phyloP scores from a whole-genome alignment of 2,113 vertebrate species.

The Chascanopsetta lugubris region DNA sequence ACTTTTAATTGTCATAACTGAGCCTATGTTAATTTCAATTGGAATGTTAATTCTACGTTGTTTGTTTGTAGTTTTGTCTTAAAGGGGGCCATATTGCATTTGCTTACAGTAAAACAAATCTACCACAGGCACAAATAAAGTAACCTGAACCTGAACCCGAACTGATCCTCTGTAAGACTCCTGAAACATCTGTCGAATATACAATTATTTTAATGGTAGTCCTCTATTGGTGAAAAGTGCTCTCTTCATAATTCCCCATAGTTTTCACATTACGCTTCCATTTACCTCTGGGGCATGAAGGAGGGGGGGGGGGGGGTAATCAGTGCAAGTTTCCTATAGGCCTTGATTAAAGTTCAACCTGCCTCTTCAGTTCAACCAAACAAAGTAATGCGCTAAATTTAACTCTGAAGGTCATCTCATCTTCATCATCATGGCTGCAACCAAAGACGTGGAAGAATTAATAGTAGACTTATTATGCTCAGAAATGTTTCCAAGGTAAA shows the following conservation, averaged over 20 bases:
- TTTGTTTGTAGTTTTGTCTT: no score
- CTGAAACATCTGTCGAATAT: slow-evolving; percentile 50
- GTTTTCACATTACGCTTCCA: slow-evolving; percentile 3
- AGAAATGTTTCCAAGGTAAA: slow-evolving; percentile 55
- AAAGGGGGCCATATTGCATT: no score
- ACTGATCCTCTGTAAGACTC: no score
- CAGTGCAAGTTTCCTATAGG: slow-evolving; percentile 3
- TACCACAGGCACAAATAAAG: no score
- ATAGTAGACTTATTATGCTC: slow-evolving; percentile 12
- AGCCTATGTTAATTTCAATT: no score
- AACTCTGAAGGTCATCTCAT: slow-evolving; percentile 16
- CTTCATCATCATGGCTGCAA: slow-evolving; percentile 19
- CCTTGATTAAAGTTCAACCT: slow-evolving; percentile 5
- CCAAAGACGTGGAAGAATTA: slow-evolving; percentile 35
- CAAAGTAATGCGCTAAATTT: slow-evolving; percentile 28
- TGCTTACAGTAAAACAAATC: no score
- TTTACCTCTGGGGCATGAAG: not conserved
- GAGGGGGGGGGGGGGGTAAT: not conserved
- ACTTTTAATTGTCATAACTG: no score
- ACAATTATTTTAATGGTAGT: slow-evolving; percentile 22
- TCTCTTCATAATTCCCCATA: slow-evolving; percentile 19
- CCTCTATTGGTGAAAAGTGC: slow-evolving; percentile 32
- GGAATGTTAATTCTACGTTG: no score
- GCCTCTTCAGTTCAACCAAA: slow-evolving; percentile 13
- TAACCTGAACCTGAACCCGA: no score